Evolutionary conservation across 2,888 invertebrate genomes (phyloP), one percentile per base, ranked within the genome.

Genomic region (Clitarchus hookeri): DNA sequence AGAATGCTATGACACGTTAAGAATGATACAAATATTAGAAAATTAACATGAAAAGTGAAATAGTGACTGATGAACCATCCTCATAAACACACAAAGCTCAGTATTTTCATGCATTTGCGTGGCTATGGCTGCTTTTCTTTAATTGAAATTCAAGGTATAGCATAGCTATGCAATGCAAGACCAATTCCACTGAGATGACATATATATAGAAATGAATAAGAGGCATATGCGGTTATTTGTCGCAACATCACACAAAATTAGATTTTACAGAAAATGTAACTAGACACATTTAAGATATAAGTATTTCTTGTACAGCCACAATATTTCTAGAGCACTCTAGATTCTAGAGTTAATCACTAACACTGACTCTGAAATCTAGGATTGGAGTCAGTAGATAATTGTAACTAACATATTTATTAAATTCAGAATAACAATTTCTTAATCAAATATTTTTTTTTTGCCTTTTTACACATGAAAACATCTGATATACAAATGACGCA

Each of bases 271-370:
- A 65, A 65, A 65, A 65, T 65, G 65, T 65, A 65, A 65, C 65
- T 65, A 65, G 65, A 65, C 65, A 65, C 65, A 65, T 65, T 65
- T 65, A 65, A 65, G 65, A 65, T 65, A 65, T 23, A 65, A 65
- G 65, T 65, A 65, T 44, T 82, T 82, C n/a, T 82, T 82, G 27
- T 79, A 82, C 82, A 82, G 44, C 78, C 78, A 78, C 27, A 82
- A 82, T 44, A 27, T 82, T 82, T 82, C 82, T 82, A 82, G 82
- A 44, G 82, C 44, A 82, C 82, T 82, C 82, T 82, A 82, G 82
- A 36, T 82, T 82, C 82, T 82, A 82, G 82, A 82, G 82, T 82
- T 82, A 82, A n/a, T 82, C 26, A 27, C 82, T 82, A 82, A 44
- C 82, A 82, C 36, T 65, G 65, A 65, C 65, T 65, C 82, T 27